Evolutionary conservation across 2,888 invertebrate species (phyloP).

Genomic region (Agrochola circellaris): DNA sequence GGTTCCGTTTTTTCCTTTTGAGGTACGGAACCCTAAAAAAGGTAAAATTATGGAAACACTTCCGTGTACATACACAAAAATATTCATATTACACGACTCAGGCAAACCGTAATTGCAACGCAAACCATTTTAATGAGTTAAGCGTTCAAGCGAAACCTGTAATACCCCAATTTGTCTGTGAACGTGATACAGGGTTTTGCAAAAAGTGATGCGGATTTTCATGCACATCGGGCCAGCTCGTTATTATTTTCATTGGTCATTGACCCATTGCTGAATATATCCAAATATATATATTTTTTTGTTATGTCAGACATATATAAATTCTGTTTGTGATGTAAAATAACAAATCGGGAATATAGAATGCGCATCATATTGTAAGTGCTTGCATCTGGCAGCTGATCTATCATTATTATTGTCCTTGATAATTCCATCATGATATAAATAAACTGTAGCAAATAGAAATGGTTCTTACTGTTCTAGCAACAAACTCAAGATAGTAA

Average conservation of each 20-base stretch:
- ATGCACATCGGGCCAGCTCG: slow-evolving; percentile 24
- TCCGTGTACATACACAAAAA: background rate
- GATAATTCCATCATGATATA: slow-evolving; percentile 12
- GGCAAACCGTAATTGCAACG: slow-evolving; percentile 1
- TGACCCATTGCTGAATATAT: background rate
- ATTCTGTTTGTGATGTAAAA: slow-evolving; percentile 14
- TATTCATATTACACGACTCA: background rate
- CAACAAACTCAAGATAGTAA: background rate
- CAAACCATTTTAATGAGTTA: slow-evolving; percentile 12
- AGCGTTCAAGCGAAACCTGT: slow-evolving; percentile 2
- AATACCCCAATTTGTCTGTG: slow-evolving; percentile 21
- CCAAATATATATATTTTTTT: background rate
- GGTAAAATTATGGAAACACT: background rate
- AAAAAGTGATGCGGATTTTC: slow-evolving; percentile 27
- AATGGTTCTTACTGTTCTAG: background rate
- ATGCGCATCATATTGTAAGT: background rate
- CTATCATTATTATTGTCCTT: slow-evolving; percentile 18
- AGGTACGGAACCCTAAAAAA: no score
- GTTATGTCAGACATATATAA: background rate
- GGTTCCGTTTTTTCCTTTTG: no score
- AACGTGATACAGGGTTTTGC: background rate
- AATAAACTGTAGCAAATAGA: background rate
- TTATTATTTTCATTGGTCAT: slow-evolving; percentile 24
- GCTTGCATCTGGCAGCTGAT: background rate
- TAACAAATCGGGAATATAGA: slow-evolving; percentile 1